A percentile compares a stretch with the other conserved stretches of the same genome.
phyloP scores from a whole-genome alignment of 2,797 vertebrate genomes.

The Pelodytes ibericus region DNA sequence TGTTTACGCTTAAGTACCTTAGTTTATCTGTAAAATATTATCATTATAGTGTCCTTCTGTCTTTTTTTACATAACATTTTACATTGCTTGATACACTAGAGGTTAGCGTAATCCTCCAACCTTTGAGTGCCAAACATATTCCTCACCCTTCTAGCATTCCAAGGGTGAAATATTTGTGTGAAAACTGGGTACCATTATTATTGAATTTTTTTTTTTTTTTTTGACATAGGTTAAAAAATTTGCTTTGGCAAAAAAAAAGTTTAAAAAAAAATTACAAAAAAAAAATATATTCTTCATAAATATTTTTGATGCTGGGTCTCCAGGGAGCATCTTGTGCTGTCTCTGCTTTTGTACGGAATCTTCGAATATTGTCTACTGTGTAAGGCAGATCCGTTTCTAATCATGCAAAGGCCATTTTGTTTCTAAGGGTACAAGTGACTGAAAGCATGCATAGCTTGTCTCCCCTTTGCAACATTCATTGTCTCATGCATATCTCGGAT shows the following conservation, averaged over 20 bases:
- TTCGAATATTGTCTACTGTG: slow-evolving; percentile 87
- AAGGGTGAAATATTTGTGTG: slow-evolving; percentile 3
- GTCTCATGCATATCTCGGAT: slow-evolving; percentile 84
- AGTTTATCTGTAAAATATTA: slow-evolving; percentile 48
- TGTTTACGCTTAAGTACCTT: slow-evolving; percentile 36
- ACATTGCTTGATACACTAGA: not conserved
- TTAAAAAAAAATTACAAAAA: slow-evolving; percentile 41
- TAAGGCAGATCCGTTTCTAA: slow-evolving; percentile 84
- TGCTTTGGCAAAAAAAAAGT: slow-evolving; percentile 86
- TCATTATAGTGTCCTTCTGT: slow-evolving; percentile 20
- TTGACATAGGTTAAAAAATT: slow-evolving; percentile 85
- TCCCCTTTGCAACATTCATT: slow-evolving; percentile 88
- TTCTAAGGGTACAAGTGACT: slow-evolving; percentile 88
- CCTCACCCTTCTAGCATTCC: not conserved
- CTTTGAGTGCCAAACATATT: not conserved
- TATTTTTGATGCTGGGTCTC: slow-evolving; percentile 98
- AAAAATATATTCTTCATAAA: slow-evolving; percentile 82
- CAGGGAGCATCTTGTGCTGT: slow-evolving; percentile 91
- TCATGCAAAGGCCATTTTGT: slow-evolving; percentile 82
- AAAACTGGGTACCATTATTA: slow-evolving; percentile 7
- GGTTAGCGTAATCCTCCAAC: not conserved
- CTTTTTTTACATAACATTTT: slow-evolving; percentile 9
- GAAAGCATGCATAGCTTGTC: slow-evolving; percentile 97
- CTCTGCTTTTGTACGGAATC: slow-evolving; percentile 90
- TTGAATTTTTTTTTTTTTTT: slow-evolving; percentile 36